These are phyloP conservation scores for Microhierax caerulescens DNA, from an alignment of 2,797 vertebrate genomes.

Conservation along the genomic window DNA sequence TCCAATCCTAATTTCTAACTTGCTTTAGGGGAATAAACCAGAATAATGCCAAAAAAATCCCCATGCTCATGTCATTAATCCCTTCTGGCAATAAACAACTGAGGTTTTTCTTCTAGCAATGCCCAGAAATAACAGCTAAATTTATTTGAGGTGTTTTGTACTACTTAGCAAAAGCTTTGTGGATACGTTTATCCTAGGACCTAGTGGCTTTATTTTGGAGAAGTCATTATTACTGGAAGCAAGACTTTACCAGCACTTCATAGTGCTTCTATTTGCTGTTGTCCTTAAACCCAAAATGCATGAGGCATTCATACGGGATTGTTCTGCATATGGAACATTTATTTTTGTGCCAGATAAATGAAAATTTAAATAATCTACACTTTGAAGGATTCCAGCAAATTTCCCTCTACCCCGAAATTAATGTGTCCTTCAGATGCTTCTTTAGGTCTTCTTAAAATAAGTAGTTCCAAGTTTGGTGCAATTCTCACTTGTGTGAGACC, in stretches of 20 bases:
- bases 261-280: neutral
- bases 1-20: neutral
- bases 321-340: neutral
- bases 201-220: neutral
- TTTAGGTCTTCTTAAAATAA: neutral
- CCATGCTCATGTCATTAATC: neutral
- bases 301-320: neutral
- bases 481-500: neutral
- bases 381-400: neutral
- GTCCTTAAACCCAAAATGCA: neutral
- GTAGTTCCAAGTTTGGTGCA: accelerated
- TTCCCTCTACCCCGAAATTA: neutral
- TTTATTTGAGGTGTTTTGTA: neutral
- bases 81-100: neutral
- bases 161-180: neutral
- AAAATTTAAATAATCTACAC: neutral
- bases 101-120: neutral
- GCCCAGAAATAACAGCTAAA: neutral
- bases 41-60: neutral
- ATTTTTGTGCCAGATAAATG: neutral
- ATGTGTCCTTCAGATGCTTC: neutral
- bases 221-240: neutral
- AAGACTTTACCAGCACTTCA: neutral
- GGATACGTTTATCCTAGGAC: neutral
- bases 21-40: neutral